These are phyloP conservation scores for Lepilemur septentrionalis DNA, from an alignment of 2,797 vertebrate species.

Conservation along the genomic window DNA sequence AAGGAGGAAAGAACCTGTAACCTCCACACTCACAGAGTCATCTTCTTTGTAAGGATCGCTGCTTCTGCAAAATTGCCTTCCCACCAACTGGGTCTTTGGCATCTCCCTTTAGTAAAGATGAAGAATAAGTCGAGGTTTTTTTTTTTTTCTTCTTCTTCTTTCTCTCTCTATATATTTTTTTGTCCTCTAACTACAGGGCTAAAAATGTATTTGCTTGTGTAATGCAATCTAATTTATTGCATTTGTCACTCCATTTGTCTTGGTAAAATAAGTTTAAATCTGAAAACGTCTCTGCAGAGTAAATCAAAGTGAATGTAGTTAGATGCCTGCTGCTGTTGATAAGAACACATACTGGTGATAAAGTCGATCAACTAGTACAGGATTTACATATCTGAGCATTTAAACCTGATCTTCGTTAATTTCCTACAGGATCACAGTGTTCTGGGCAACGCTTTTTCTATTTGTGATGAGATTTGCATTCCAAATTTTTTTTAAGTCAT, in stretches of 20 bases:
- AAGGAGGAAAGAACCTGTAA: background rate
- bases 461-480: background rate
- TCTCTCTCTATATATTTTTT: background rate
- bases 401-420: conserved; percentile 38
- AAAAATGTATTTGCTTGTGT: conserved; percentile 29
- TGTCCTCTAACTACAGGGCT: background rate
- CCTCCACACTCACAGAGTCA: conserved; percentile 1
- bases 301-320: conserved; percentile 65
- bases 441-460: background rate
- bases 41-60: background rate
- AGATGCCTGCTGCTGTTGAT: conserved; percentile 47
- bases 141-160: background rate
- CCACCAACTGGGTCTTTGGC: background rate
- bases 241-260: conserved; percentile 68
- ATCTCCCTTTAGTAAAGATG: conserved; percentile 21
- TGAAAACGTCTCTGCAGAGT: conserved; percentile 38
- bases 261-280: conserved; percentile 69
- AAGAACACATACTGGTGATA: conserved; percentile 35
- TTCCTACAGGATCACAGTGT: background rate
- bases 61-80: background rate
- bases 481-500: background rate
- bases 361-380: background rate
- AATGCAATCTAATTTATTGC: conserved; percentile 59
- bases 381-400: conserved; percentile 49
- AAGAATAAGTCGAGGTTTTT: background rate